Conservation (phyloP, 2,113 vertebrate genomes). For the Semicossyphus pulcher region DNA sequence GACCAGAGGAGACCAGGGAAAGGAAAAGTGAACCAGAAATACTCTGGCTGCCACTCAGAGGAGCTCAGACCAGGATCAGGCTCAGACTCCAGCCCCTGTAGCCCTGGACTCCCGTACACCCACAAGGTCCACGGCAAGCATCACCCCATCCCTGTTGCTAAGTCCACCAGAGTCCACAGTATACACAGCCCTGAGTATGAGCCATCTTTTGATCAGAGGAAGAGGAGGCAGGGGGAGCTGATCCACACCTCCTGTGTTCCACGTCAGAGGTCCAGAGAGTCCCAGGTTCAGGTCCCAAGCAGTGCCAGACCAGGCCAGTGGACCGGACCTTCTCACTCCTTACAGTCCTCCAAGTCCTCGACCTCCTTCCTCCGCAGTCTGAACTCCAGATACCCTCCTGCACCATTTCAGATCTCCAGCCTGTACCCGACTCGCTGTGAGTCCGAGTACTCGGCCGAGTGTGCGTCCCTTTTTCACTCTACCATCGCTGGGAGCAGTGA, state of each 20-base stretch:
- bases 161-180: slow-evolving; percentile 63
- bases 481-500: slow-evolving; percentile 89
- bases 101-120: slow-evolving; percentile 59
- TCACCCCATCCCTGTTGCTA: slow-evolving; percentile 57
- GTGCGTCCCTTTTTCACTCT: slow-evolving; percentile 87
- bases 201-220: slow-evolving; percentile 52
- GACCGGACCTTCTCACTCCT: slow-evolving; percentile 52
- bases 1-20: slow-evolving; percentile 66
- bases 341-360: slow-evolving; percentile 64
- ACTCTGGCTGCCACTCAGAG: slow-evolving; percentile 66
- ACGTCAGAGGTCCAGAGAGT: slow-evolving; percentile 62
- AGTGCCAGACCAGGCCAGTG: slow-evolving; percentile 73
- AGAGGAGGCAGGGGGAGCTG: slow-evolving; percentile 84
- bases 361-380: slow-evolving; percentile 74
- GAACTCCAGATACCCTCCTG: slow-evolving; percentile 78
- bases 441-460: slow-evolving; percentile 88
- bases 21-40: slow-evolving; percentile 50
- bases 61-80: slow-evolving; percentile 79
- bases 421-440: slow-evolving; percentile 80
- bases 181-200: slow-evolving; percentile 60
- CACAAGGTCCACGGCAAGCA: slow-evolving; percentile 68
- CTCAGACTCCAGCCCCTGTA: slow-evolving; percentile 87
- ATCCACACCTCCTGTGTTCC: slow-evolving; percentile 46
- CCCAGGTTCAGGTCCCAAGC: slow-evolving; percentile 64
- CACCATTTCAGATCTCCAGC: slow-evolving; percentile 50